Evolutionary conservation across 2,113 vertebrate species (phyloP).

Genomic region (Puntigrus tetrazona): DNA sequence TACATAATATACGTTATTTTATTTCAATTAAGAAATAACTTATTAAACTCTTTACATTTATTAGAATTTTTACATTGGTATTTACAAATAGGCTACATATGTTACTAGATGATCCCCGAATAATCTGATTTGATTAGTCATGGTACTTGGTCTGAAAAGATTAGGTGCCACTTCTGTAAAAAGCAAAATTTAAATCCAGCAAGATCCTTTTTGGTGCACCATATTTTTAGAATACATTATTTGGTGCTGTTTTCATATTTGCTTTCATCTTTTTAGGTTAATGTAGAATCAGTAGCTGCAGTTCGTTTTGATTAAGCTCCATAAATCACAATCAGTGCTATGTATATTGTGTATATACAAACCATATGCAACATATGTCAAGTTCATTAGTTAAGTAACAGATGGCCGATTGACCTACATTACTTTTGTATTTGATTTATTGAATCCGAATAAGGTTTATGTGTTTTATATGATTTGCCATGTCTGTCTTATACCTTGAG

Average conservation of each 20-base stretch:
- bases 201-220: neutral
- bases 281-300: constrained; percentile 12
- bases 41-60: too few relatives aligned
- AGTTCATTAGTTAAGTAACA: constrained; percentile 16
- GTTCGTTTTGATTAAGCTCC: neutral
- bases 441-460: neutral
- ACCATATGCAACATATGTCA: constrained; percentile 28
- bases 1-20: too few relatives aligned
- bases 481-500: neutral
- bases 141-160: neutral
- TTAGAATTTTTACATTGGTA: too few relatives aligned
- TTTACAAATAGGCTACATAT: too few relatives aligned
- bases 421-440: neutral
- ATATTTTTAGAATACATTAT: neutral
- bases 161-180: neutral
- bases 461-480: neutral
- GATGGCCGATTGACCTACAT: constrained; percentile 13
- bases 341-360: constrained; percentile 27
- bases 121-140: neutral
- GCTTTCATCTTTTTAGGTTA: neutral
- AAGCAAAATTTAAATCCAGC: neutral
- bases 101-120: neutral
- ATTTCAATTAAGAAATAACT: too few relatives aligned
- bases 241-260: neutral
- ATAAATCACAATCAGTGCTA: constrained; percentile 12